These are phyloP conservation scores for Spodoptera picta DNA, from an alignment of 2,888 invertebrate genomes.

Conservation along the genomic window DNA sequence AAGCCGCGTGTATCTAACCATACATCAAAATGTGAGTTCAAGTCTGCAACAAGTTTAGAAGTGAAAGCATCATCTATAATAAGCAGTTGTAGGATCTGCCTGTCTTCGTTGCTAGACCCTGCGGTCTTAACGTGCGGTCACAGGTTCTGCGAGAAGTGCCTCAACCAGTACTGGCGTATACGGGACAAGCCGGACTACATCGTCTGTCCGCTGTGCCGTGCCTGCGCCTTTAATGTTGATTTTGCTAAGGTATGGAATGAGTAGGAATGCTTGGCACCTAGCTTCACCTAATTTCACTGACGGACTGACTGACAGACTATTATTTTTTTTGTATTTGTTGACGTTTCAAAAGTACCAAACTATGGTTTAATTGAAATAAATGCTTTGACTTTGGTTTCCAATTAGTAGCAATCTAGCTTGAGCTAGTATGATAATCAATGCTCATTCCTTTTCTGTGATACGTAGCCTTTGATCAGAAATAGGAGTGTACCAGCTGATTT, in stretches of 20 bases:
- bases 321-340: too few relatives aligned
- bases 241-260: slow-evolving; percentile 69
- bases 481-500: too few relatives aligned
- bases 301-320: too few relatives aligned
- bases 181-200: slow-evolving; percentile 66
- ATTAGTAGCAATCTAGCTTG: too few relatives aligned
- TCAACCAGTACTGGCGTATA: slow-evolving; percentile 69
- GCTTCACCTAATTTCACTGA: too few relatives aligned
- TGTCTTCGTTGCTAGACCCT: slow-evolving; percentile 68
- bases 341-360: too few relatives aligned
- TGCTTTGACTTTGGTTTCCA: too few relatives aligned
- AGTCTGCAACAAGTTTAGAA: slow-evolving; percentile 51
- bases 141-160: slow-evolving; percentile 73
- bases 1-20: slow-evolving; percentile 22
- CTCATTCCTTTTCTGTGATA: too few relatives aligned
- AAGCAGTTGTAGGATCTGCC: slow-evolving; percentile 75
- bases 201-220: slow-evolving; percentile 76
- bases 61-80: slow-evolving; percentile 52
- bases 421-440: background rate
- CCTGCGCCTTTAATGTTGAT: slow-evolving; percentile 61
- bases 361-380: too few relatives aligned
- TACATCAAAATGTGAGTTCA: slow-evolving; percentile 15
- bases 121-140: slow-evolving; percentile 75
- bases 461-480: too few relatives aligned
- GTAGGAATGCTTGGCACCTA: background rate